phyloP scores from a whole-genome alignment of 2,797 vertebrate genomes.

The Enteromius fasciolatus region DNA sequence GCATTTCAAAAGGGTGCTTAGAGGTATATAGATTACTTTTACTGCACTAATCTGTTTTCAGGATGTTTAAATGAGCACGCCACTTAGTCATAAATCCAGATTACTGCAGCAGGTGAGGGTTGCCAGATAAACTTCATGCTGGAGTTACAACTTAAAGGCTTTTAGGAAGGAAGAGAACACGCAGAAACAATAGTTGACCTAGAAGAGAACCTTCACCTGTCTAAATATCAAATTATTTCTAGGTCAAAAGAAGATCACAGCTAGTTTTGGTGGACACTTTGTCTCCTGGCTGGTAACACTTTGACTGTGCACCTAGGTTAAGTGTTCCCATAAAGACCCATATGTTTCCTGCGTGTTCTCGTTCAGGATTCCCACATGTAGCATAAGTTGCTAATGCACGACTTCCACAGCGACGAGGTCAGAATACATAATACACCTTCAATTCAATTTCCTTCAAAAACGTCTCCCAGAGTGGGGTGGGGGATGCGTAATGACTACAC shows the following conservation, averaged over 20 bases:
- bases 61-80: neutral
- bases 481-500: slow-evolving; percentile 71
- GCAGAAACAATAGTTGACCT: neutral
- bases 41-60: slow-evolving; percentile 11
- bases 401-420: slow-evolving; percentile 60
- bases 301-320: slow-evolving; percentile 73
- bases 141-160: neutral
- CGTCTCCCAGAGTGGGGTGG: slow-evolving; percentile 52
- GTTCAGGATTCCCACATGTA: slow-evolving; percentile 47
- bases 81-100: slow-evolving; percentile 14
- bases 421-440: slow-evolving; percentile 70
- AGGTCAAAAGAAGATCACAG: slow-evolving; percentile 74
- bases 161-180: slow-evolving; percentile 1
- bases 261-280: slow-evolving; percentile 72
- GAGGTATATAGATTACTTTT: neutral
- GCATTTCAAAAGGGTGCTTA: neutral
- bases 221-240: slow-evolving; percentile 43
- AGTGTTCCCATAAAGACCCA: slow-evolving; percentile 75
- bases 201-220: neutral
- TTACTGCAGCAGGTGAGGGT: neutral
- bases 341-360: slow-evolving; percentile 60
- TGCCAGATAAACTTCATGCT: neutral
- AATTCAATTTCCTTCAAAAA: slow-evolving; percentile 71
- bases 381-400: slow-evolving; percentile 57
- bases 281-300: slow-evolving; percentile 70